A percentile compares a stretch with the other conserved stretches of the same genome.
phyloP scores from a whole-genome alignment of 2,888 invertebrate genomes.

The Syritta pipiens region DNA sequence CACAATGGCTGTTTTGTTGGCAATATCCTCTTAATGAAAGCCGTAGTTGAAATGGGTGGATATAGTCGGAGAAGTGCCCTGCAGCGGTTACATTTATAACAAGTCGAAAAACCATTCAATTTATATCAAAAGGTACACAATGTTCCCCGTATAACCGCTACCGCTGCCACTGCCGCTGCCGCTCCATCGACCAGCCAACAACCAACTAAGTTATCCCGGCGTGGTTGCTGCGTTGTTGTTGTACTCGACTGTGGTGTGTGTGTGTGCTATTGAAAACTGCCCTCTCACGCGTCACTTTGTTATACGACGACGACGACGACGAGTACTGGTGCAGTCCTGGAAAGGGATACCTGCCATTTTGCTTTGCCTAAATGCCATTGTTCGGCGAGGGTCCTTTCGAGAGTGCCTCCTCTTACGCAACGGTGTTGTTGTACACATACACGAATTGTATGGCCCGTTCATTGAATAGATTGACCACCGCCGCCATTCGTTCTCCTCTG shows the following conservation, averaged over 20 bases:
- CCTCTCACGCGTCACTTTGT: slow-evolving; percentile 33
- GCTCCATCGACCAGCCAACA: slow-evolving; percentile 33
- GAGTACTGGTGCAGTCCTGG: slow-evolving; percentile 12
- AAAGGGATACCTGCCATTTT: slow-evolving; percentile 64
- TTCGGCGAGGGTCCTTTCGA: slow-evolving; percentile 38
- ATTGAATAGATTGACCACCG: slow-evolving; percentile 32
- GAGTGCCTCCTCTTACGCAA: slow-evolving; percentile 26
- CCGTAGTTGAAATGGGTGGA: slow-evolving; percentile 64
- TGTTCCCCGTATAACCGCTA: slow-evolving; percentile 56
- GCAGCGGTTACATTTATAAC: slow-evolving; percentile 78
- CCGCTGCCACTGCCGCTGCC: no score
- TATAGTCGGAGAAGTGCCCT: slow-evolving; percentile 73
- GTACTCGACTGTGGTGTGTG: slow-evolving; percentile 32
- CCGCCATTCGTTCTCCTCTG: not conserved
- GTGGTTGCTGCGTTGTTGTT: slow-evolving; percentile 39
- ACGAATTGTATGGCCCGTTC: slow-evolving; percentile 1
- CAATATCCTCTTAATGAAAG: slow-evolving; percentile 69
- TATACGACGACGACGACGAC: not conserved
- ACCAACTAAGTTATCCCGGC: slow-evolving; percentile 46
- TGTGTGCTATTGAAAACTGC: slow-evolving; percentile 47
- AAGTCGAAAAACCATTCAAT: slow-evolving; percentile 70
- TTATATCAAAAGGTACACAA: slow-evolving; percentile 69
- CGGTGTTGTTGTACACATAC: slow-evolving; percentile 15
- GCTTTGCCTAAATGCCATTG: slow-evolving; percentile 59
- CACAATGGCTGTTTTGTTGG: slow-evolving; percentile 67